These are phyloP conservation scores for Liopterus haemorrhoidalis DNA, from an alignment of 2,888 invertebrate genomes.

Conservation along the genomic window DNA sequence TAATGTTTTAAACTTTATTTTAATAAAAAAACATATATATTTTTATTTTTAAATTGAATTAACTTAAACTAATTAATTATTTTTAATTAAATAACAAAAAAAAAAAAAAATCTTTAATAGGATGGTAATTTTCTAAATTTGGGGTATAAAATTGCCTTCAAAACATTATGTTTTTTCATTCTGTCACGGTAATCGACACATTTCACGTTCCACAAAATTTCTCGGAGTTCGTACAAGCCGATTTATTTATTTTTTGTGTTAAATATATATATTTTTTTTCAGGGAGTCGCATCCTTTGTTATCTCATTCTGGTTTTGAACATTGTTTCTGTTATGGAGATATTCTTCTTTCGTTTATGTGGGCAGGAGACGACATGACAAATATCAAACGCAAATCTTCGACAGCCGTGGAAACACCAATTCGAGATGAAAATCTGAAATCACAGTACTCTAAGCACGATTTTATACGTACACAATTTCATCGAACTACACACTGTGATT, in stretches of 20 bases:
- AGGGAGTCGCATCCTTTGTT: slow-evolving; percentile 64
- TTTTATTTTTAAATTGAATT: too few relatives aligned
- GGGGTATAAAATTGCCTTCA: too few relatives aligned
- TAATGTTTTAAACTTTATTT: too few relatives aligned
- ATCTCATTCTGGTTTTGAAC: slow-evolving; percentile 82
- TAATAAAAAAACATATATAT: too few relatives aligned
- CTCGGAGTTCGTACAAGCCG: too few relatives aligned
- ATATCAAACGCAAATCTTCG: slow-evolving; percentile 25
- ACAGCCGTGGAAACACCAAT: slow-evolving; percentile 17
- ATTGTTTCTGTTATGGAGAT: slow-evolving; percentile 87
- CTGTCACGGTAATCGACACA: too few relatives aligned
- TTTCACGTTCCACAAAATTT: too few relatives aligned
- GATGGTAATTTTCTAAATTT: too few relatives aligned
- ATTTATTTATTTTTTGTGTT: slow-evolving; percentile 12
- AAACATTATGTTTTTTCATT: too few relatives aligned
- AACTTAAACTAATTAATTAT: too few relatives aligned
- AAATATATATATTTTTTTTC: slow-evolving; percentile 29
- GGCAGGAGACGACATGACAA: slow-evolving; percentile 46
- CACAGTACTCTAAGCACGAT: slow-evolving; percentile 52
- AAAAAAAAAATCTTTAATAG: too few relatives aligned
- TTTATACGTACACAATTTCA: slow-evolving; percentile 86
- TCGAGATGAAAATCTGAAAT: slow-evolving; percentile 22
- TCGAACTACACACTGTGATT: slow-evolving; percentile 84
- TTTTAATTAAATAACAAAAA: slow-evolving; percentile 5
- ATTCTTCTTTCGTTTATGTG: slow-evolving; percentile 77